Conservation (phyloP, 2,888 invertebrate genomes). For the Microplitis deprimator region DNA sequence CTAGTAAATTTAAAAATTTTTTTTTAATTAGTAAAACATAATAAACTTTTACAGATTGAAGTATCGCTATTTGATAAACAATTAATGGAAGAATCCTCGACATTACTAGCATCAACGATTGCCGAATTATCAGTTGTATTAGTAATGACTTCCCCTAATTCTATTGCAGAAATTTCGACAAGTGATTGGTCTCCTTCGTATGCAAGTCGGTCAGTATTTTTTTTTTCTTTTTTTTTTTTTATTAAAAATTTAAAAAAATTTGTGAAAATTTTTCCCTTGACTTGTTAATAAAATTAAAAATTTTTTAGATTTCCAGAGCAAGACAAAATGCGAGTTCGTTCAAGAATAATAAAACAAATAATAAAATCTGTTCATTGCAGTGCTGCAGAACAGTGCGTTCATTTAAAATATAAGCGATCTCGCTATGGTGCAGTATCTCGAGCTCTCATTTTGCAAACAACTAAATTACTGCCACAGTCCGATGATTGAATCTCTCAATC, state of each 20-base stretch:
- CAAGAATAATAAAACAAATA: slow-evolving; percentile 47
- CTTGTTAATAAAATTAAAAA: too few species aligned
- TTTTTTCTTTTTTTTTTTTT: too few species aligned
- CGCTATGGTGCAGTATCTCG: slow-evolving; percentile 52
- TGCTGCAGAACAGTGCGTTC: slow-evolving; percentile 47
- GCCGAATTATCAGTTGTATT: background rate
- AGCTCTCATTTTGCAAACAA: background rate
- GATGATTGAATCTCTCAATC: too few species aligned
- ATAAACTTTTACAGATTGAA: background rate
- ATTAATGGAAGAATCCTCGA: background rate
- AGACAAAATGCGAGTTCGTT: slow-evolving; percentile 33
- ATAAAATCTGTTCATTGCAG: slow-evolving; percentile 38
- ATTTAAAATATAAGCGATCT: slow-evolving; percentile 57
- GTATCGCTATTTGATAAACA: background rate
- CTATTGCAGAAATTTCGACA: background rate
- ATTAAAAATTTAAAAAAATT: too few species aligned
- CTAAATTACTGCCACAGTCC: too few species aligned
- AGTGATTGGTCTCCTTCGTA: background rate
- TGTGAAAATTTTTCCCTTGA: too few species aligned
- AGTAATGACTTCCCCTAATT: background rate
- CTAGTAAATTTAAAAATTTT: too few species aligned
- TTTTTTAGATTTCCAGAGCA: background rate
- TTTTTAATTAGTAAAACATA: too few species aligned
- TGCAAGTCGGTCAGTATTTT: background rate
- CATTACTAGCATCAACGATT: background rate